phyloP scores from a whole-genome alignment of 2,113 vertebrate genomes.

The Dolichallabes microphthalmus region DNA sequence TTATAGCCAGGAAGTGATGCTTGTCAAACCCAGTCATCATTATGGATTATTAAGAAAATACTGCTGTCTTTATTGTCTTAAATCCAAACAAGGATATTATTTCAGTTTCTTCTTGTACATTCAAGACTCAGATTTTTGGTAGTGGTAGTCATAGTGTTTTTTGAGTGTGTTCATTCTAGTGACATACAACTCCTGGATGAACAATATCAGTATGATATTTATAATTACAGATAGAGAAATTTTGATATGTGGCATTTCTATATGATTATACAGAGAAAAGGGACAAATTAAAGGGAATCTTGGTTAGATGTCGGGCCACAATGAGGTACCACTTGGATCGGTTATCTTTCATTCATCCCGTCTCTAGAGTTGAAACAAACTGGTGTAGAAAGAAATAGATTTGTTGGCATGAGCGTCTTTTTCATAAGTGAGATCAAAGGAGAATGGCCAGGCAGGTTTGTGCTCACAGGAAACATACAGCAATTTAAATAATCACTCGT shows the following conservation, averaged over 20 bases:
- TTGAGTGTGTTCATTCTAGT: not conserved
- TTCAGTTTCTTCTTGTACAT: not conserved
- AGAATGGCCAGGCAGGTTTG: not conserved
- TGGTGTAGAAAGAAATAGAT: not conserved
- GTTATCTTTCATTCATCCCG: too few relatives aligned
- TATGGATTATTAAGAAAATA: conserved; percentile 7
- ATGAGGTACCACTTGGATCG: not conserved
- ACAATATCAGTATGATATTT: not conserved
- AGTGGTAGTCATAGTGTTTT: not conserved
- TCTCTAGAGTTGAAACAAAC: not conserved
- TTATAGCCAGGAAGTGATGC: not conserved
- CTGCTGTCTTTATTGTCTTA: not conserved
- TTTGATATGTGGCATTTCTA: not conserved
- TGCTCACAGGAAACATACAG: not conserved
- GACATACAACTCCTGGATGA: not conserved
- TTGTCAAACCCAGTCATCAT: not conserved
- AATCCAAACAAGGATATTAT: not conserved
- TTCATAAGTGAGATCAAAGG: not conserved
- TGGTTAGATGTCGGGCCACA: not conserved
- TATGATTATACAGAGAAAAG: not conserved
- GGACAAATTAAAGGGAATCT: not conserved
- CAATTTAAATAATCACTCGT: not conserved
- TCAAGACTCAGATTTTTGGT: not conserved
- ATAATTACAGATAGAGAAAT: not conserved
- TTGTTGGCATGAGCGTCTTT: not conserved